Evolutionary conservation across 2,113 vertebrate species (phyloP).

Genomic region (Melanostigma gelatinosum): DNA sequence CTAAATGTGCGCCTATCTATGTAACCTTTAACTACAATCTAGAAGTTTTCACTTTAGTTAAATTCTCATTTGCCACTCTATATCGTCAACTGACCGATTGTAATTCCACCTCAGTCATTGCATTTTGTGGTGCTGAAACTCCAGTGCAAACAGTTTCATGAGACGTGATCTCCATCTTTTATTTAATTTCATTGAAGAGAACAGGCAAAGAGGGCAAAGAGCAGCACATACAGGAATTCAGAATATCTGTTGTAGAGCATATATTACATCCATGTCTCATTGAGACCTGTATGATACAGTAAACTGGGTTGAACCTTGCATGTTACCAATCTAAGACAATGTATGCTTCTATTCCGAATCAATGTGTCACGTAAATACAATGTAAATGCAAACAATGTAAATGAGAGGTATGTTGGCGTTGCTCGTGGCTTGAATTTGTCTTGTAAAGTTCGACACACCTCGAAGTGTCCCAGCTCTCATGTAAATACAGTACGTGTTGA

Average conservation of each 20-base stretch:
- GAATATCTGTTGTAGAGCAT: background rate
- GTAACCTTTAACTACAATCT: background rate
- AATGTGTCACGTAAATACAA: background rate
- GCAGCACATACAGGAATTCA: background rate
- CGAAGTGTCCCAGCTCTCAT: constrained; percentile 24
- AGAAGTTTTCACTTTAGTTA: background rate
- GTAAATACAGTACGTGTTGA: constrained; percentile 54
- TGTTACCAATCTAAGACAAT: background rate
- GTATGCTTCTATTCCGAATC: background rate
- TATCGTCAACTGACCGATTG: background rate
- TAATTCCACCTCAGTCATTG: background rate
- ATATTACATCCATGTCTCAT: background rate
- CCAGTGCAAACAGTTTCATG: background rate
- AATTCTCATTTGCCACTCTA: background rate
- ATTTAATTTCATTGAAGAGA: constrained; percentile 5
- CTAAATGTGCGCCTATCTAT: background rate
- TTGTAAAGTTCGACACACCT: constrained; percentile 56
- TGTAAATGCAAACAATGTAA: constrained; percentile 15
- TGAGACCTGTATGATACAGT: background rate
- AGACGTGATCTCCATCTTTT: background rate
- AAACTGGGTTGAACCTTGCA: background rate
- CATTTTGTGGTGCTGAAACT: background rate
- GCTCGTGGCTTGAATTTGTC: constrained; percentile 43
- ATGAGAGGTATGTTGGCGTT: background rate
- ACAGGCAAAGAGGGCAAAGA: background rate